Base-by-base conservation (phyloP, 2,888 invertebrate genomes). In the Ichneumon xanthorius region DNA sequence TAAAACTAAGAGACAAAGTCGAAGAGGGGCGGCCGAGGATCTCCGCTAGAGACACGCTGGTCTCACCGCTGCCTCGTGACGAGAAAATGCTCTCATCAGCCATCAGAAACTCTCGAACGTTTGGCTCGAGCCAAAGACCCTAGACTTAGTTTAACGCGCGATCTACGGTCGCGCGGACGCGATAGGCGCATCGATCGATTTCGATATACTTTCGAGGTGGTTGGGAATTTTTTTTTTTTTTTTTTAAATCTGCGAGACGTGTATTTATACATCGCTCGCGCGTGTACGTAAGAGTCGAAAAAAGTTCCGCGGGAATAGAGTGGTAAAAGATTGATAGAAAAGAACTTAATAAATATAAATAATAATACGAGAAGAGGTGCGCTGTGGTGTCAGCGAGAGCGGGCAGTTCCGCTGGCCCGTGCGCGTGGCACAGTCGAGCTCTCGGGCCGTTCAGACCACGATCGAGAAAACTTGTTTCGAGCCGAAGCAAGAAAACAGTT, bases 101-200 rank as follows among this genome's bases (percentile, higher is more conserved):
- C 70, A 77, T 84, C 80, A 76, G 50, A 63, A 73, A 55, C 61
- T 71, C 63, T 71, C 83, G 76, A 72, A 40, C 71, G 55, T 63
- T 70, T 72, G 82, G 37, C 82, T 82, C 73, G 85, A 37, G 37
- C 85, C 85, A 80, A 82, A 86, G 80, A 68, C 61, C 11, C 77
- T 77, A 72, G 61, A n/a, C 67, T 61, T 80, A 70, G 77, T 80
- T 82, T 77, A 82, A 75, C 80, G 76, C 33, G 80, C 80, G 82
- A 33, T 82, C 82, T 79, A 50, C 70, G 53, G 79, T 85, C 82
- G 82, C 77, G 58, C 76, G 75, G 71, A 73, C 48, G 63, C 72
- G 67, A 72, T 0, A 61, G 14, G 1, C 30, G 30, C 14, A 61
- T 58, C 26, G 40, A 16, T 82, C 19, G 2, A 37, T 50, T 48